phyloP scores from a whole-genome alignment of 2,797 vertebrate species.

The Anableps anableps region DNA sequence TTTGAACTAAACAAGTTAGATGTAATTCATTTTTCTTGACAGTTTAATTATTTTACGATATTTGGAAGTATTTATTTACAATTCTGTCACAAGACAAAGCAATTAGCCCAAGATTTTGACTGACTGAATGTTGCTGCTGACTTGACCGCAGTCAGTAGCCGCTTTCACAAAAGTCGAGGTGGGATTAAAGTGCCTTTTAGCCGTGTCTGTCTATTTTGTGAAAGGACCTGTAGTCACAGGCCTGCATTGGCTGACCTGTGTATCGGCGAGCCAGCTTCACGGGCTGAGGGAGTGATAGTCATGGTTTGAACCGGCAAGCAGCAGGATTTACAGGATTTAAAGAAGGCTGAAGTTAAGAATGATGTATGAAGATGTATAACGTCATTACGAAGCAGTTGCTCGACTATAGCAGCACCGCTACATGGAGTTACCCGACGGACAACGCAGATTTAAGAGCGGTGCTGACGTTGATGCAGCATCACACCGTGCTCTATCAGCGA shows the following conservation, averaged over 20 bases:
- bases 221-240: not conserved
- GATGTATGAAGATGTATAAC: not conserved
- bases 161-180: not conserved
- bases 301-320: not conserved
- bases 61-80: conserved; percentile 7
- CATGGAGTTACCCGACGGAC: not conserved
- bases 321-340: not conserved
- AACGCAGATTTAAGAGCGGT: too few relatives aligned
- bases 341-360: not conserved
- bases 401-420: not conserved
- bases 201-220: not conserved
- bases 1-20: not conserved
- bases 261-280: not conserved
- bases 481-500: too few relatives aligned
- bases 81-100: not conserved
- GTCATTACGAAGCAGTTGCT: not conserved
- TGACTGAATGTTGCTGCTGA: conserved; percentile 1
- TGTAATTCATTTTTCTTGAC: conserved; percentile 4
- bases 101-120: conserved; percentile 1
- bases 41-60: not conserved
- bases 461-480: too few relatives aligned
- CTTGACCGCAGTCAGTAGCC: conserved; percentile 3
- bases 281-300: not conserved
- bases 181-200: not conserved
- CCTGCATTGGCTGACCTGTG: not conserved